Conservation (phyloP, 2,888 invertebrate species). For the Macaria notata region DNA sequence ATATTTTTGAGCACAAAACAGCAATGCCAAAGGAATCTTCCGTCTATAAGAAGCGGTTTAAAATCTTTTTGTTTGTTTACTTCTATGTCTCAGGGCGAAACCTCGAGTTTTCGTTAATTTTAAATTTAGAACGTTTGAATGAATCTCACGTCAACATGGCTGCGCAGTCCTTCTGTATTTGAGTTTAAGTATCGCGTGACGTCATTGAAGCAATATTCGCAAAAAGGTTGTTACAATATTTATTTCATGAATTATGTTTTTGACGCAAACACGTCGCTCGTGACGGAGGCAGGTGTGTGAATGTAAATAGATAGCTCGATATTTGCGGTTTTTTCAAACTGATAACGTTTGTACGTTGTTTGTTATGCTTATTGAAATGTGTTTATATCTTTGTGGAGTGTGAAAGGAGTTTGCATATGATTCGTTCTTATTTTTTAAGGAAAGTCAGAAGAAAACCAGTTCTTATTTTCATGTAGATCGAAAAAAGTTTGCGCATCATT, state of each 20-base stretch:
- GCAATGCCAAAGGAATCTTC: slow-evolving; percentile 23
- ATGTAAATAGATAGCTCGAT: slow-evolving; percentile 11
- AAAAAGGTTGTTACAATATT: slow-evolving; percentile 22
- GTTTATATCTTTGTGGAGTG: not conserved
- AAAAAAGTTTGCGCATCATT: too few species aligned
- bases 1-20: slow-evolving; percentile 16
- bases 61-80: slow-evolving; percentile 32
- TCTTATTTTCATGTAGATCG: too few species aligned
- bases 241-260: slow-evolving; percentile 24
- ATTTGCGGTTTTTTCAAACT: slow-evolving; percentile 9
- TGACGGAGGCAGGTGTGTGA: slow-evolving; percentile 23
- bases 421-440: too few species aligned
- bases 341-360: slow-evolving; percentile 1
- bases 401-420: not conserved
- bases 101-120: slow-evolving; percentile 36
- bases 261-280: slow-evolving; percentile 18
- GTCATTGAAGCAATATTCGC: slow-evolving; percentile 21
- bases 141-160: slow-evolving; percentile 34
- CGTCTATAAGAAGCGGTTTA: slow-evolving; percentile 13
- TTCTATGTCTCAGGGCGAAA: slow-evolving; percentile 22
- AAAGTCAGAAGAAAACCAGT: too few species aligned
- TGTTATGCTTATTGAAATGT: slow-evolving; percentile 3
- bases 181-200: slow-evolving; percentile 24
- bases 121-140: slow-evolving; percentile 41
- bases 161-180: slow-evolving; percentile 29